These are phyloP conservation scores for Timema podura DNA, from an alignment of 2,888 invertebrate genomes.

Conservation along the genomic window DNA sequence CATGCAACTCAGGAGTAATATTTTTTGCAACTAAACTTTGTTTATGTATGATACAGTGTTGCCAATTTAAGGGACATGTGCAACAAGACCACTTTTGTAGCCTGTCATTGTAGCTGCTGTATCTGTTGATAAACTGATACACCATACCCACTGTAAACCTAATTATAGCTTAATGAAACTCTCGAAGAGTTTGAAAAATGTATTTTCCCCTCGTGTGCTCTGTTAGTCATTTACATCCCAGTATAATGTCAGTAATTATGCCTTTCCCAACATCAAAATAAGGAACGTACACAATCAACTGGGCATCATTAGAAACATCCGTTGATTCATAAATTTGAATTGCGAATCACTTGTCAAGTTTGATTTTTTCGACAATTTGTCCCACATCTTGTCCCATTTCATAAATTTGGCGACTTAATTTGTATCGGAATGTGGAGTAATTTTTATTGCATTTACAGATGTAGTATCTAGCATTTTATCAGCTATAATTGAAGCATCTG, in stretches of 20 bases:
- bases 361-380: slow-evolving; percentile 5
- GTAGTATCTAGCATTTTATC: slow-evolving; percentile 13
- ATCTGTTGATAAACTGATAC: slow-evolving; percentile 9
- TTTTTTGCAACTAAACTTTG: too few relatives aligned
- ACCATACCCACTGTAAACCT: not conserved
- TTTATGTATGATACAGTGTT: too few relatives aligned
- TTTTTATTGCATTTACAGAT: not conserved
- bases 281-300: not conserved
- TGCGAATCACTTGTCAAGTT: slow-evolving; percentile 1
- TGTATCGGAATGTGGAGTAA: not conserved
- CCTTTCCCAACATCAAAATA: slow-evolving; percentile 14
- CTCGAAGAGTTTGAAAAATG: slow-evolving; percentile 1
- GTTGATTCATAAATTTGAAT: too few relatives aligned
- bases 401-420: not conserved
- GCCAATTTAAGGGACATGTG: too few relatives aligned
- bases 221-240: not conserved
- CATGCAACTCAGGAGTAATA: not conserved
- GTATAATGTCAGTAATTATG: not conserved
- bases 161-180: slow-evolving; percentile 9
- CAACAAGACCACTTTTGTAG: not conserved
- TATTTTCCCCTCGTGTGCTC: not conserved
- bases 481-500: slow-evolving; percentile 1
- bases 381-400: not conserved
- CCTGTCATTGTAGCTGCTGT: slow-evolving; percentile 1
- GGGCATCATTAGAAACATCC: not conserved